Base-by-base conservation (phyloP, 2,113 vertebrate genomes). In the Tragulus kanchil region DNA sequence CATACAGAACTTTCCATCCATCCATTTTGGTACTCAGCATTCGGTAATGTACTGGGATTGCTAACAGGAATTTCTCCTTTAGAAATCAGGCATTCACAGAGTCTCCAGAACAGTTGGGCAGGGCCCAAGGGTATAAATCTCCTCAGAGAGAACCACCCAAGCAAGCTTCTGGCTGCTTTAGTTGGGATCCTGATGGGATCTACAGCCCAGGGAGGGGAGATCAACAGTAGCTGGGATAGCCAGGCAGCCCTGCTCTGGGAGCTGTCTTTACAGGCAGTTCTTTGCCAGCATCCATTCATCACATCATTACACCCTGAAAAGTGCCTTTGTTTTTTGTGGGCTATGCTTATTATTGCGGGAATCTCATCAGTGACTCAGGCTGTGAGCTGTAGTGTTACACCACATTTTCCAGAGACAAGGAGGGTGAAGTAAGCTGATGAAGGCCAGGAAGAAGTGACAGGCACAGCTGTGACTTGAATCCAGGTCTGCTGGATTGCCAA, bases 231-330 rank as follows among this genome's bases (percentile, higher is more conserved):
- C 25, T 25, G 2, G 25, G 31, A 56, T 3, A 17, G 16, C 12
- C 8, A 14, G 42, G 25, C 56, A 3, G 21, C 9, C 54, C 19
- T 0, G 19, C 19, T 31, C 48, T 1, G 23, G 0, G 15, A 26
- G 23, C 9, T 36, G 5, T 54, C 13, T 8, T 36, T 16, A 1
- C 0, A 17, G 12, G 25, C 26, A n/a, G 2, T 3, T 8, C 8
- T 21, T 26, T 31, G 16, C 75, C 83, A 45, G 48, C 2, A 12
- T 45, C 50, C 71, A n/a, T 14, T 64, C 67, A 56, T 45, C 31
- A 62, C 1, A 13, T 75, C 84, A 59, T 42, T 36, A 52, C 69
- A n/a, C 52, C 58, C 23, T 0, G 0, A 36, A 58, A 79, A 69
- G 28, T 77, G 67, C 28, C 58, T 17, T 58, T 45, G n/a, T n/a